Conservation (phyloP, 2,113 vertebrate genomes). For the Pongo abelii region DNA sequence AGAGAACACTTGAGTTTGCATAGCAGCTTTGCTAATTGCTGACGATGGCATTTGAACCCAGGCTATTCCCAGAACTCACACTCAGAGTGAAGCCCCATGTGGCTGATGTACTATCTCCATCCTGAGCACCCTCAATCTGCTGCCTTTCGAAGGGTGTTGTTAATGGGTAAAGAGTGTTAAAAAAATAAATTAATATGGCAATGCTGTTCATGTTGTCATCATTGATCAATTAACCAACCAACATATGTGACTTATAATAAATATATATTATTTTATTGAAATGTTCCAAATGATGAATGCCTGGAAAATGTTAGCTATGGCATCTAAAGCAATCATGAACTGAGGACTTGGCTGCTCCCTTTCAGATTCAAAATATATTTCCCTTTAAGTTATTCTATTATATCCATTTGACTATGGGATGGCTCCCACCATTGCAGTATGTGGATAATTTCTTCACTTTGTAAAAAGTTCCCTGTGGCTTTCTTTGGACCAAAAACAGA, state of each 20-base stretch:
- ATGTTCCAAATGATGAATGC: not conserved
- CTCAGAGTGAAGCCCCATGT: not conserved
- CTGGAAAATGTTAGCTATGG: not conserved
- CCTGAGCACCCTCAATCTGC: not conserved
- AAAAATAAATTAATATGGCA: not conserved
- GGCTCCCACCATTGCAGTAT: not conserved
- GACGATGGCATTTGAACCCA: not conserved
- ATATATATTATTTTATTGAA: not conserved
- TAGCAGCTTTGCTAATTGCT: not conserved
- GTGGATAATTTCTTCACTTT: not conserved
- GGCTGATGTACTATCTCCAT: rapidly evolving
- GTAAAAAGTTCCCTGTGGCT: not conserved
- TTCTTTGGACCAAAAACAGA: not conserved
- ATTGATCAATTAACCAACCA: not conserved
- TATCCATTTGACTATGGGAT: not conserved
- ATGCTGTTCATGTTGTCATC: not conserved
- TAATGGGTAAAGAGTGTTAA: not conserved
- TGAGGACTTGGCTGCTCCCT: not conserved
- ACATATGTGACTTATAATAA: not conserved
- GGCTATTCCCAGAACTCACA: not conserved
- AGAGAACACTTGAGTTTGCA: not conserved
- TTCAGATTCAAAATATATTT: not conserved
- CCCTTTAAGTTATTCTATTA: not conserved
- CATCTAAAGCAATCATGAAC: not conserved
- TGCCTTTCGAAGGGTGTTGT: not conserved